A percentile compares a stretch with the other conserved stretches of the same genome.
phyloP scores from a whole-genome alignment of 1,140 invertebrate genomes.

The Ylistrum balloti region DNA sequence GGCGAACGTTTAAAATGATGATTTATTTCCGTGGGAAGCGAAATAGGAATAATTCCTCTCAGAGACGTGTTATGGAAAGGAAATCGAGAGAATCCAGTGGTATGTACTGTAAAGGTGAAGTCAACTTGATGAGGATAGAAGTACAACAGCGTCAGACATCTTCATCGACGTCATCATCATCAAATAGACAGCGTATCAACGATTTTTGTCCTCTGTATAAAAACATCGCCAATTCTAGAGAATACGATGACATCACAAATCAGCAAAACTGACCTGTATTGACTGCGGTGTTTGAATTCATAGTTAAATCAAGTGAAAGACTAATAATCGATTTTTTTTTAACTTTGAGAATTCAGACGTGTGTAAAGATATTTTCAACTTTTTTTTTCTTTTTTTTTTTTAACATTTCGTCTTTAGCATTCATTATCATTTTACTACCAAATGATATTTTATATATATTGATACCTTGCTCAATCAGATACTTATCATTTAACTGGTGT shows the following conservation, averaged over 20 bases:
- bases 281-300: too few relatives aligned
- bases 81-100: neutral
- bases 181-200: neutral
- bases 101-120: conserved; percentile 2
- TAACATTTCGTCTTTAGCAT: too few relatives aligned
- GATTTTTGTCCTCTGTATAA: conserved; percentile 19
- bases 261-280: too few relatives aligned
- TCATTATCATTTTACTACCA: too few relatives aligned
- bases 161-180: neutral
- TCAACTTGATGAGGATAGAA: neutral
- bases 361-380: too few relatives aligned
- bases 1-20: conserved; percentile 43
- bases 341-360: too few relatives aligned
- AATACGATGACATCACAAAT: neutral
- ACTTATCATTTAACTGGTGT: too few relatives aligned
- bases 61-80: conserved; percentile 37
- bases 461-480: too few relatives aligned
- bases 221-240: neutral
- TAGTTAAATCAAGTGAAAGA: too few relatives aligned
- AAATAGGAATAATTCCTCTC: neutral
- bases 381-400: too few relatives aligned
- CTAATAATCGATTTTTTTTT: too few relatives aligned
- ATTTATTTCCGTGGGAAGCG: neutral
- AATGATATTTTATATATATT: too few relatives aligned
- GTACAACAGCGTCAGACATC: neutral